Percentiles rank a stretch among this genome's conserved stretches.
Evolutionary conservation across 2,888 invertebrate genomes (phyloP).

Genomic region (Dryadula phaetusa): DNA sequence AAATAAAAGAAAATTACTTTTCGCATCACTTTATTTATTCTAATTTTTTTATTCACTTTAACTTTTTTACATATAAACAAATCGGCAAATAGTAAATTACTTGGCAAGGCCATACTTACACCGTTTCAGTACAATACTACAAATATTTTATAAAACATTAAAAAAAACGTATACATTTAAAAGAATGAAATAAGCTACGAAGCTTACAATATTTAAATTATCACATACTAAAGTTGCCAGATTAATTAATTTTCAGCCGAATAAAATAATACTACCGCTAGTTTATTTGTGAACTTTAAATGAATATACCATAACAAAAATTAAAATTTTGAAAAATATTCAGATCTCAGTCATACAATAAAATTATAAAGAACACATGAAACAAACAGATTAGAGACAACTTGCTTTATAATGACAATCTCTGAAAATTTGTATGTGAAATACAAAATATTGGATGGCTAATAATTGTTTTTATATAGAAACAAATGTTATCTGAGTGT

Average conservation of each 20-base stretch:
- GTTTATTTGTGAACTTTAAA: constrained; percentile 15
- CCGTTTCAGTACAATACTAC: constrained; percentile 44
- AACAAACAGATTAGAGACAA: constrained; percentile 19
- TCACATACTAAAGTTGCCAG: constrained; percentile 72
- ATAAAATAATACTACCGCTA: constrained; percentile 21
- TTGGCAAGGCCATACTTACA: constrained; percentile 74
- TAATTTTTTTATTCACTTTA: constrained; percentile 73
- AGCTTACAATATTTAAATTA: constrained; percentile 51
- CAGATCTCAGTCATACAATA: constrained; percentile 28
- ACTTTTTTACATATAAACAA: constrained; percentile 63
- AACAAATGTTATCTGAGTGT: background rate
- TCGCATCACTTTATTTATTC: constrained; percentile 66
- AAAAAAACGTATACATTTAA: constrained; percentile 35
- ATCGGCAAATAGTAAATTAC: constrained; percentile 64
- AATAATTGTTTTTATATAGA: background rate
- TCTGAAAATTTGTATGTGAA: background rate
- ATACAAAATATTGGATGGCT: background rate
- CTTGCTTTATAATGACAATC: background rate
- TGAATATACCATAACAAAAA: constrained; percentile 8
- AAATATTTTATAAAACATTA: constrained; percentile 47
- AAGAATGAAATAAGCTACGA: constrained; percentile 29
- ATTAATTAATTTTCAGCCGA: constrained; percentile 34
- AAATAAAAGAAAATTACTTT: constrained; percentile 29
- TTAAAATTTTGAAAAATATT: constrained; percentile 1
- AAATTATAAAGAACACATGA: constrained; percentile 20